Evolutionary conservation across 2,888 invertebrate species (phyloP).

Genomic region (Notocelia uddmanniana): DNA sequence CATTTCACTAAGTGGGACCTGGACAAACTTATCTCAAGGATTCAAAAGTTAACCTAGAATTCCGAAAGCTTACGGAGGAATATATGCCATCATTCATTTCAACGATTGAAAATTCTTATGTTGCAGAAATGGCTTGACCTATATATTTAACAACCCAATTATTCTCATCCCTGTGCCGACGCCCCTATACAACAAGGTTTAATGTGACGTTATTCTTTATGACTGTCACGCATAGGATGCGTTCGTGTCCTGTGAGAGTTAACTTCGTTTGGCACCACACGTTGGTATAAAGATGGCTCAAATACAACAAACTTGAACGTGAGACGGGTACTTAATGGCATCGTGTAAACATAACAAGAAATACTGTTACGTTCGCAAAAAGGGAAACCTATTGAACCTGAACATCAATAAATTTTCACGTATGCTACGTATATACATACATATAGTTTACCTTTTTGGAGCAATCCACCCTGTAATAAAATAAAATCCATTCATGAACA

Average conservation of each 20-base stretch:
- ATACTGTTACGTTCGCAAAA: background rate
- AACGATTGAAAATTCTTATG: background rate
- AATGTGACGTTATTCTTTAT: slow-evolving; percentile 40
- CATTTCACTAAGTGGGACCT: too few relatives aligned
- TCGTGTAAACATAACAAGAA: background rate
- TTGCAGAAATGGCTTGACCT: slow-evolving; percentile 14
- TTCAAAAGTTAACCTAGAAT: too few relatives aligned
- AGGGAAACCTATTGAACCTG: background rate
- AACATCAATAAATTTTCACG: background rate
- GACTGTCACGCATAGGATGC: slow-evolving; percentile 18
- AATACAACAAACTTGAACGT: slow-evolving; percentile 11
- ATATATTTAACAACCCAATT: slow-evolving; percentile 40
- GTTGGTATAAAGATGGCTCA: slow-evolving; percentile 15
- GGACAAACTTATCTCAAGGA: too few relatives aligned
- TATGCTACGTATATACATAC: background rate
- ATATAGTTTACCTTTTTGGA: background rate
- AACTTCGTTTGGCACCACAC: slow-evolving; percentile 3
- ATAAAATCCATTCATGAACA: background rate
- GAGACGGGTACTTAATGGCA: slow-evolving; percentile 3
- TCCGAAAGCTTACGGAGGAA: background rate
- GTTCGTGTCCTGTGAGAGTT: slow-evolving; percentile 25
- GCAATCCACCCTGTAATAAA: slow-evolving; percentile 1
- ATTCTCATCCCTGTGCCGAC: slow-evolving; percentile 25
- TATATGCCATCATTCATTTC: background rate
- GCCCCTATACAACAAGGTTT: slow-evolving; percentile 34